These are phyloP conservation scores for Cacoxenus indagator DNA, from an alignment of 2,888 invertebrate genomes.

Conservation along the genomic window DNA sequence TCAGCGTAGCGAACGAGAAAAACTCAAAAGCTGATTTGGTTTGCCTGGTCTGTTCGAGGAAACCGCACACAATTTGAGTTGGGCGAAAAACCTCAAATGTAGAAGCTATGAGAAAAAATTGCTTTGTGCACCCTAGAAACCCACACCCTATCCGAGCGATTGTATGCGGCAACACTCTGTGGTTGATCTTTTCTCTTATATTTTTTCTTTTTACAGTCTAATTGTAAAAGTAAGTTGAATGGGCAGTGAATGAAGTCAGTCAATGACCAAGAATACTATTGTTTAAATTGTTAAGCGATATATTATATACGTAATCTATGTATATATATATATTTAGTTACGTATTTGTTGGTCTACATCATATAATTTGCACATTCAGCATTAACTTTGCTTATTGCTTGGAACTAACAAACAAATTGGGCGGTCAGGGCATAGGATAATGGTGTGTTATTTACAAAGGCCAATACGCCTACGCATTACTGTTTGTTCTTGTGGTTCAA, in stretches of 20 bases:
- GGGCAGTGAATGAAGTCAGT: not conserved
- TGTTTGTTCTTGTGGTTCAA: conserved; percentile 1
- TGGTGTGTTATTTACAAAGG: conserved; percentile 18
- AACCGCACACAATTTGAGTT: not conserved
- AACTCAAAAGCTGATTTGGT: not conserved
- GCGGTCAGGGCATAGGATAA: no score
- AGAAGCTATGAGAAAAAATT: not conserved
- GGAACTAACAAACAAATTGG: no score
- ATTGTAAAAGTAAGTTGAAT: not conserved
- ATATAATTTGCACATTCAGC: conserved; percentile 15
- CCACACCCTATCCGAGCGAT: not conserved
- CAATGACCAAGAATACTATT: conserved; percentile 39
- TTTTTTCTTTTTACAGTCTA: not conserved
- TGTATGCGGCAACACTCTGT: conserved; percentile 25
- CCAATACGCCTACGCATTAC: not conserved
- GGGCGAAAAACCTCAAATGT: not conserved
- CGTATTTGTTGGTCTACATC: conserved; percentile 29
- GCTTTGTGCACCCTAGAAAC: not conserved
- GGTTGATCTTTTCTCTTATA: not conserved
- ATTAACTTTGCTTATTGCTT: not conserved
- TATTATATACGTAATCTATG: no score
- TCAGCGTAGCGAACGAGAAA: no score
- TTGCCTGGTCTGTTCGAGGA: not conserved
- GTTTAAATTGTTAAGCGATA: conserved; percentile 45
- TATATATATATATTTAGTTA: no score